Evolutionary conservation across 1,140 invertebrate genomes (phyloP).

Genomic region (Nomia melanderi): DNA sequence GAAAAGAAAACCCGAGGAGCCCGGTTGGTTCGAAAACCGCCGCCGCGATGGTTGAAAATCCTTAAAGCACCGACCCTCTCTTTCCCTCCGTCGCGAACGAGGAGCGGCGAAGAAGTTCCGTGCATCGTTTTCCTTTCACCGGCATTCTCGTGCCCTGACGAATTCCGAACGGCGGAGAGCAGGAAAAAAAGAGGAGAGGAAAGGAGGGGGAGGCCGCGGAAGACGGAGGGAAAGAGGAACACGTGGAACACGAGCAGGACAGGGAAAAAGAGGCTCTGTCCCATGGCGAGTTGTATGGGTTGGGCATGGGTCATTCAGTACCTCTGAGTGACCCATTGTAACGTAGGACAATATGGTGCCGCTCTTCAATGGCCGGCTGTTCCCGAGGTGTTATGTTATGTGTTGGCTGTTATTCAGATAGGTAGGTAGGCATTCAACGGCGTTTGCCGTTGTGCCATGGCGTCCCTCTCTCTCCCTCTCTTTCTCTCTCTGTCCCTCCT

Average conservation of each 20-base stretch:
- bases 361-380: constrained; percentile 70
- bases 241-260: constrained; percentile 46
- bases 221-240: constrained; percentile 38
- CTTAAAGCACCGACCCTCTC: neutral
- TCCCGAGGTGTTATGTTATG: constrained; percentile 75
- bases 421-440: constrained; percentile 66
- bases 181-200: neutral
- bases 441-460: constrained; percentile 51
- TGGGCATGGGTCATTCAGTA: constrained; percentile 69
- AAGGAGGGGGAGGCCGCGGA: constrained; percentile 16
- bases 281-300: constrained; percentile 63
- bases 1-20: neutral
- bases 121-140: constrained; percentile 40
- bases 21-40: neutral
- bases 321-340: constrained; percentile 73
- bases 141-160: constrained; percentile 33
- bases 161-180: constrained; percentile 30
- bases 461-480: too few relatives aligned
- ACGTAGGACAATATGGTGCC: constrained; percentile 70
- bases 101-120: constrained; percentile 9
- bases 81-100: neutral
- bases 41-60: neutral
- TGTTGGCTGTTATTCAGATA: constrained; percentile 72
- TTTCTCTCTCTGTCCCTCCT: too few relatives aligned
- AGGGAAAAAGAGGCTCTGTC: constrained; percentile 63